Base-by-base conservation (phyloP, 2,113 vertebrate genomes). In the Macaca mulatta region DNA sequence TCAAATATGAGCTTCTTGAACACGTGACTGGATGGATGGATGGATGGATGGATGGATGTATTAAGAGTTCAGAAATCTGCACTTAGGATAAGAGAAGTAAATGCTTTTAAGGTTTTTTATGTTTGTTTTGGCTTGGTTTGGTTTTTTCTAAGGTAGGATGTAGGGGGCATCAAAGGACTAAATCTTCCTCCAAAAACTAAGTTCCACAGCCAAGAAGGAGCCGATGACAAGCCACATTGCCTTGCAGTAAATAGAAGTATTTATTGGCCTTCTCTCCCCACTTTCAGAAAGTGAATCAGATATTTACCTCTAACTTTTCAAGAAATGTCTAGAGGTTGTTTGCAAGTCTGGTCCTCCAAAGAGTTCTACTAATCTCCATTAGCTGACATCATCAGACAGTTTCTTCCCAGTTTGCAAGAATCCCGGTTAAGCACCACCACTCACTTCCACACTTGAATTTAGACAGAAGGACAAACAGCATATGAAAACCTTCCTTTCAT, bases 171-270 rank as follows among this genome's bases (percentile, higher is more conserved):
- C 81, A 75, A 96, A 82, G 59, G 57, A 95, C 77, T 79, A 84
- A 61, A 13, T 43, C 81, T 91, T 90, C 82, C 23, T 90, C 70
- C 67, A 90, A 35, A 74, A 72, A 82, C 84, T 89, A 96, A 96
- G 95, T 67, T 79, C 81, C 75, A 96, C 69, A 84, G 85, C 25
- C 69, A 93, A 96, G 82, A 96, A 96, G 40, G 59, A 97, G 81
- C 72, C 90, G 83, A 84, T 78, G 67, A 78, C 9, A 72, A 92
- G 61, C 52, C 23, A 3, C 23, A 5, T 30, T 74, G 83, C 72
- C 81, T 91, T 89, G 50, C 93, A 96, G 59, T 93, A 89, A 89
- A 85, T 18, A 95, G 40, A 90, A 96, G 43, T 55, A 69, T 85
- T 61, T 82, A 87, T 61, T 69, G 72, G 78, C 69, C 81, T 22